Base-by-base conservation (phyloP, 2,888 invertebrate genomes). In the Chrysolina haemoptera region DNA sequence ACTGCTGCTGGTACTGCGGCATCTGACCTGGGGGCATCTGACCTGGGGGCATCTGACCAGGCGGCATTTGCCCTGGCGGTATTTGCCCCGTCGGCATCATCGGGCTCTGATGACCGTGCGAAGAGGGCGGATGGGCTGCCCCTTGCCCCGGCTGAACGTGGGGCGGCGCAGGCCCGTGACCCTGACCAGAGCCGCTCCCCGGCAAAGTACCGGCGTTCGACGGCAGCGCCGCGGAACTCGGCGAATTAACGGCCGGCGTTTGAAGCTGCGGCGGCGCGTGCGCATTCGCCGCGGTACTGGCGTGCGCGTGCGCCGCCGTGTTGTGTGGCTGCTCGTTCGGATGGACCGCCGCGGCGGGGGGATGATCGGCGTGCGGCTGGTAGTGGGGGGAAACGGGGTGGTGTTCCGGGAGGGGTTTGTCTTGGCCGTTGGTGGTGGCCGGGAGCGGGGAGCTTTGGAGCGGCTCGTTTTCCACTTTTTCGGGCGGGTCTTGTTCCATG, bases 61-160 rank as follows among this genome's bases (percentile, higher is more conserved):
- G 89, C 68, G 85, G 83, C 20, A 87, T 87, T 75, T 89, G 89
- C 9, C 87, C 85, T 1, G 87, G 89, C 68, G 85, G 83, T 18
- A 87, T 87, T 75, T 89, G 89, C 9, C 87, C 85, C 1, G 87
- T 81, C 82, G 87, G 82, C 88, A 90, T 87, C 84, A 87, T 87
- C 5, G 85, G 83, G 83, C 70, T 77, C 62, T 88, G 81, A 81
- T 84, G 82, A 4, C 84, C 81, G 0, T 79, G 82, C 0, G 80
- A 78, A n/a, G 81, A 5, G 18, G 53, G 53, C 53, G 82, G 80
- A 68, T 74, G 78, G 10, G 68, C 69, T 5, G 69, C 63, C 20
- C 63, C 70, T 20, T 70, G 80, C n/a, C 59, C 59, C 6, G 55
- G 20, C 22, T 81, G 79, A 70, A 81, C 77, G 71, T 80, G 81